Percentiles rank a stretch among this genome's conserved stretches.
Conservation (phyloP, 92 coral and sea anemone species). For the Bergia sp. region DNA sequence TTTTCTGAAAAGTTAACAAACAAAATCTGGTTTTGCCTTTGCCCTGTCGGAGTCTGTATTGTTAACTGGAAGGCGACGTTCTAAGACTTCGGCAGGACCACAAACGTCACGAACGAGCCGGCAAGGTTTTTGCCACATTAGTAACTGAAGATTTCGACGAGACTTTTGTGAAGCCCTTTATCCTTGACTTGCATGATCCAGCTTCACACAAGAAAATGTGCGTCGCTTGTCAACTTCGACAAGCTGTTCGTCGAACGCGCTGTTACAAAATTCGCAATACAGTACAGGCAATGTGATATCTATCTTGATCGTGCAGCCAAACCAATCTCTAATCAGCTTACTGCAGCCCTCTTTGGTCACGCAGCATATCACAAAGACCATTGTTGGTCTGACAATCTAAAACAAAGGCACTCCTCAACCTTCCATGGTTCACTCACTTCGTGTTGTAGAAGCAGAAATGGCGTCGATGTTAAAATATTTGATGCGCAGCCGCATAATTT, state of each 20-base stretch:
- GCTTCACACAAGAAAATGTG: background rate
- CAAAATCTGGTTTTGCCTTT: background rate
- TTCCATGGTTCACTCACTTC: background rate
- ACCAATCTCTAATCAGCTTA: constrained; percentile 22
- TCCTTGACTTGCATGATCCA: constrained; percentile 12
- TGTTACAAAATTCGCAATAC: constrained; percentile 41
- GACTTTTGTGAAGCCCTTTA: constrained; percentile 32
- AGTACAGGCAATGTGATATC: constrained; percentile 21
- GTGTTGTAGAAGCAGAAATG: background rate
- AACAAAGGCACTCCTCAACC: background rate
- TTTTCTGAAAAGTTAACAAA: background rate
- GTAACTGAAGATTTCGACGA: constrained; percentile 38
- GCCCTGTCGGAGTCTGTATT: background rate
- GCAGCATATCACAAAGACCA: constrained; percentile 16
- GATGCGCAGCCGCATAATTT: too few relatives aligned
- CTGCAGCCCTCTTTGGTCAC: constrained; percentile 9
- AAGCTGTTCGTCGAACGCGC: constrained; percentile 39
- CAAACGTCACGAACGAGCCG: constrained; percentile 17
- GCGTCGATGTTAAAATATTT: background rate
- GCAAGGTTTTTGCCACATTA: constrained; percentile 28
- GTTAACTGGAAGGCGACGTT: background rate
- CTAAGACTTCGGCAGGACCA: background rate
- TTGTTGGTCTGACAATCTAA: background rate
- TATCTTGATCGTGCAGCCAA: constrained; percentile 13
- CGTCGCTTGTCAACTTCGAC: constrained; percentile 29